phyloP scores from a whole-genome alignment of 1,140 invertebrate genomes.

The Xylocopa sonorina region DNA sequence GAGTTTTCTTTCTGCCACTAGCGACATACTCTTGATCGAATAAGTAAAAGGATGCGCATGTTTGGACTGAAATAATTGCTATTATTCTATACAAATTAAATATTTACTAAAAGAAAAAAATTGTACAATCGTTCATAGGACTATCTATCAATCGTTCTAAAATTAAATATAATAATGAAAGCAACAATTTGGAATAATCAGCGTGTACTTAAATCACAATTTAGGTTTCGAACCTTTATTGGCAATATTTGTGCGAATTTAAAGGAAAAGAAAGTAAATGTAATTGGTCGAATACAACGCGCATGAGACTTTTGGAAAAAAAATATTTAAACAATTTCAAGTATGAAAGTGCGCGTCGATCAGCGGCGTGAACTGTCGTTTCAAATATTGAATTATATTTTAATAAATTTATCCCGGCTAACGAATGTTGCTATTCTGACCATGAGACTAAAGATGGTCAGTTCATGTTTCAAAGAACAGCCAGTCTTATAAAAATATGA shows the following conservation, averaged over 20 bases:
- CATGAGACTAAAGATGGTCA: constrained; percentile 41
- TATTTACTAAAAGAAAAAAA: neutral
- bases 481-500: constrained; percentile 15
- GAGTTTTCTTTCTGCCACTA: neutral
- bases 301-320: neutral
- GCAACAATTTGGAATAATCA: neutral
- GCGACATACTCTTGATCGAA: neutral
- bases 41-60: neutral
- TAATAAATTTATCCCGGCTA: constrained; percentile 10
- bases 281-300: neutral
- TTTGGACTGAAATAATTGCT: neutral
- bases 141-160: neutral
- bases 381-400: neutral
- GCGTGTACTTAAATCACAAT: neutral
- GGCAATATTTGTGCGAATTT: constrained; percentile 40
- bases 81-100: neutral
- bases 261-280: neutral
- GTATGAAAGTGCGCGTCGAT: constrained; percentile 40
- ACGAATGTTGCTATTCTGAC: constrained; percentile 18
- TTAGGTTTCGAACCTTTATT: neutral
- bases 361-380: constrained; percentile 36
- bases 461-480: neutral
- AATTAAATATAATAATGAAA: neutral
- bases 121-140: neutral
- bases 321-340: neutral